A percentile compares a stretch with the other conserved stretches of the same genome.
These are phyloP conservation scores for Aelia acuminata DNA, from an alignment of 2,888 invertebrate genomes.

Conservation along the genomic window DNA sequence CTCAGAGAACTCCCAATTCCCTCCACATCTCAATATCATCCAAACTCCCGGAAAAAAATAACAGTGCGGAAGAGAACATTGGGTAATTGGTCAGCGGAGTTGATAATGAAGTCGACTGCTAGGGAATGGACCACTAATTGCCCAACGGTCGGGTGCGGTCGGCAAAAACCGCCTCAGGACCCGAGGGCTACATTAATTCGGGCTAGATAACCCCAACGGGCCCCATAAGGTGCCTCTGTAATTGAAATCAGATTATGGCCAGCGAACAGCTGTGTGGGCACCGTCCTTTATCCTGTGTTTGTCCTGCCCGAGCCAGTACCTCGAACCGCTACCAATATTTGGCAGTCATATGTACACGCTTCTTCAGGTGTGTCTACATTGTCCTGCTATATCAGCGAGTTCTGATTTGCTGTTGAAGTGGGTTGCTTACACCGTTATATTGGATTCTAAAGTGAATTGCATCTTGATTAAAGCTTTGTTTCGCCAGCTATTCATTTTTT, in stretches of 20 bases:
- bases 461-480: no score
- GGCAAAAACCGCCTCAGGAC: neutral
- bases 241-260: conserved; percentile 20
- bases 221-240: neutral
- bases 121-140: conserved; percentile 15
- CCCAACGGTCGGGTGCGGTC: neutral
- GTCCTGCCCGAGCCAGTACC: neutral
- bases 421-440: no score
- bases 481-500: no score
- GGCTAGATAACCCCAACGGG: conserved; percentile 26
- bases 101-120: conserved; percentile 12
- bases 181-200: neutral
- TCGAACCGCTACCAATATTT: neutral
- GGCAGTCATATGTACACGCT: neutral
- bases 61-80: neutral
- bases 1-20: no score
- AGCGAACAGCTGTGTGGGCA: neutral
- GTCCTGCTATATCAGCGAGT: neutral
- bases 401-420: neutral
- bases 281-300: conserved; percentile 7
- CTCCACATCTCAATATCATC: no score
- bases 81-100: neutral
- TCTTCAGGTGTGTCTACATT: neutral
- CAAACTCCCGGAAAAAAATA: no score
- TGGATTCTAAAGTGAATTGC: no score